Percentiles rank a stretch among this genome's conserved stretches.
phyloP scores from a whole-genome alignment of 2,113 vertebrate genomes.

The Archocentrus centrarchus region DNA sequence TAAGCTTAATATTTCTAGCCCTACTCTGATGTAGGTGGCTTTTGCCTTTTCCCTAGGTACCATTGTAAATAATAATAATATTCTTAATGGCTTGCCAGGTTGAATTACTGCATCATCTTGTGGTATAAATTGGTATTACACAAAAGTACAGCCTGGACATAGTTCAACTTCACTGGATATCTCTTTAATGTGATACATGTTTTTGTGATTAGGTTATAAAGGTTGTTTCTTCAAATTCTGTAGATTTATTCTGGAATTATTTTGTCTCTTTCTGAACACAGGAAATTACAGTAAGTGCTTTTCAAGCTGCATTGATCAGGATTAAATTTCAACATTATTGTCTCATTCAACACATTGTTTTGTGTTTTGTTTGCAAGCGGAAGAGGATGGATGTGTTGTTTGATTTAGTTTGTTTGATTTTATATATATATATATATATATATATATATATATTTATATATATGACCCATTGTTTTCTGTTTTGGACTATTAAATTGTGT shows the following conservation, averaged over 20 bases:
- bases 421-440: too few relatives aligned
- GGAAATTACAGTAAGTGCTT: background rate
- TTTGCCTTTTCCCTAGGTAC: rapidly evolving
- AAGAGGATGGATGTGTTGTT: too few relatives aligned
- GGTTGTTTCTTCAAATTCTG: background rate
- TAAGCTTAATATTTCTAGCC: background rate
- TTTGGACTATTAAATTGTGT: too few relatives aligned
- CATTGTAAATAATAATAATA: background rate
- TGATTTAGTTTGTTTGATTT: too few relatives aligned
- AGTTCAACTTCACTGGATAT: background rate
- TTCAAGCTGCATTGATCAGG: too few relatives aligned
- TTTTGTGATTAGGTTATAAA: background rate
- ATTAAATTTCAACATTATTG: too few relatives aligned
- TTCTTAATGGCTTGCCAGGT: background rate
- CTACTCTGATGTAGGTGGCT: too few relatives aligned
- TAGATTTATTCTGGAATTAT: background rate
- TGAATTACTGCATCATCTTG: background rate
- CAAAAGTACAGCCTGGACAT: background rate
- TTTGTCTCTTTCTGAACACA: background rate
- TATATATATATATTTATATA: too few relatives aligned
- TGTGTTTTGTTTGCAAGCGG: too few relatives aligned
- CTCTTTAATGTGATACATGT: background rate
- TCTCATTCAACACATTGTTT: too few relatives aligned
- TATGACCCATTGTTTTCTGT: too few relatives aligned
- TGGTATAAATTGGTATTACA: background rate